Percentiles rank a stretch among this genome's conserved stretches.
phyloP scores from a whole-genome alignment of 2,113 vertebrate genomes.

The Myotis brandtii region DNA sequence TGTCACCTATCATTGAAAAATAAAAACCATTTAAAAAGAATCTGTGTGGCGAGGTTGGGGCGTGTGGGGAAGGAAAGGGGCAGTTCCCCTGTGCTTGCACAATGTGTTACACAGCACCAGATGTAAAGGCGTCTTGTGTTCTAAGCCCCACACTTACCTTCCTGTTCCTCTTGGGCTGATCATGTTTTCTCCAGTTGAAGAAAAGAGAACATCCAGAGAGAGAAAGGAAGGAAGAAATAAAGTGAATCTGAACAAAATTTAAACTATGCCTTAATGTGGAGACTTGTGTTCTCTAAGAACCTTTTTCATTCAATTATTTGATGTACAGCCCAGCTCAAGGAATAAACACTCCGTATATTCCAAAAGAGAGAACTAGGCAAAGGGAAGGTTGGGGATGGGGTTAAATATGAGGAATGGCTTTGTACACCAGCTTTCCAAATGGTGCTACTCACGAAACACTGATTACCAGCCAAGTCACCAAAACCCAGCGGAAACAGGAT shows the following conservation, averaged over 20 bases:
- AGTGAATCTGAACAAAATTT: background rate
- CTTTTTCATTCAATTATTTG: background rate
- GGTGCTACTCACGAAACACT: background rate
- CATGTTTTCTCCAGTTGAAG: background rate
- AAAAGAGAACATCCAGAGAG: background rate
- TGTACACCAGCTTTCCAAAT: background rate
- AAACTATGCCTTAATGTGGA: background rate
- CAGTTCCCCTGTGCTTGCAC: background rate
- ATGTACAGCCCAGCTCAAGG: background rate
- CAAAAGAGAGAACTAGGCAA: background rate
- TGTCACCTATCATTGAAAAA: background rate
- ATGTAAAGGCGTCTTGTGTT: background rate
- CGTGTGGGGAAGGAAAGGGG: too few relatives aligned
- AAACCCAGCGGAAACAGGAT: background rate
- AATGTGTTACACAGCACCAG: background rate
- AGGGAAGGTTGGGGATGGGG: background rate
- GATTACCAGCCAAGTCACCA: background rate
- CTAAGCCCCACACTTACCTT: background rate
- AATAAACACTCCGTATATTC: background rate
- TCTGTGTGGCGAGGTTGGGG: rapidly evolving
- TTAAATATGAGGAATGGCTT: background rate
- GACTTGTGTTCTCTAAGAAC: background rate
- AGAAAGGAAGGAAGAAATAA: background rate
- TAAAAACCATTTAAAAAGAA: background rate
- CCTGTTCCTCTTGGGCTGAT: background rate